These are phyloP conservation scores for Cirrhinus molitorella DNA, from an alignment of 2,797 vertebrate species.

Conservation along the genomic window DNA sequence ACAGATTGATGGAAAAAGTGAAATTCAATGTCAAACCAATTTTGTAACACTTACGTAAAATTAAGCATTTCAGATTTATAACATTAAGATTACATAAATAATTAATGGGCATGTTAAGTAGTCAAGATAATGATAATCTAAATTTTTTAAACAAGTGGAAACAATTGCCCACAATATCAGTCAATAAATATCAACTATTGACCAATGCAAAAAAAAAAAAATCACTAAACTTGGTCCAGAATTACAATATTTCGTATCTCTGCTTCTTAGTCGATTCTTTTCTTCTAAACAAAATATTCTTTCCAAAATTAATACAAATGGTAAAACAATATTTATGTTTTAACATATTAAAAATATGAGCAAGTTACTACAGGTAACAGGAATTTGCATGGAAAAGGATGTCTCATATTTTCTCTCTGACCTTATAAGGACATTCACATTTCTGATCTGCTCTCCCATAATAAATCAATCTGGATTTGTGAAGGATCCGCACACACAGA, in stretches of 20 bases:
- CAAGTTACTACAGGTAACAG: neutral
- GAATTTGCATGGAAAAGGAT: neutral
- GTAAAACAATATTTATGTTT: neutral
- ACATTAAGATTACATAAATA: neutral
- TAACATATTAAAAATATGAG: no score
- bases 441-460: constrained; percentile 75
- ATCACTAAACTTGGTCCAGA: neutral
- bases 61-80: neutral
- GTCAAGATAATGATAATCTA: neutral
- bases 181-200: neutral
- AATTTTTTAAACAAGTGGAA: neutral
- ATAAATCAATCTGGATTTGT: constrained; percentile 78
- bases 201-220: neutral
- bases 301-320: neutral
- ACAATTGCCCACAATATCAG: neutral
- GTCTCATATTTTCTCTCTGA: constrained; percentile 53
- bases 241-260: neutral
- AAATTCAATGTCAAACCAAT: neutral
- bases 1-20: neutral
- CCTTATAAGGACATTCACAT: constrained; percentile 80
- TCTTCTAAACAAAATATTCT: neutral
- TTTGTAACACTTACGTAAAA: neutral
- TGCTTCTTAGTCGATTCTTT: neutral
- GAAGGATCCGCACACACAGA: constrained; percentile 75
- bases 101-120: neutral